Percentiles rank a stretch among this genome's conserved stretches.
These are phyloP conservation scores for Salvator merianae DNA, from an alignment of 2,113 vertebrate species.

Conservation along the genomic window DNA sequence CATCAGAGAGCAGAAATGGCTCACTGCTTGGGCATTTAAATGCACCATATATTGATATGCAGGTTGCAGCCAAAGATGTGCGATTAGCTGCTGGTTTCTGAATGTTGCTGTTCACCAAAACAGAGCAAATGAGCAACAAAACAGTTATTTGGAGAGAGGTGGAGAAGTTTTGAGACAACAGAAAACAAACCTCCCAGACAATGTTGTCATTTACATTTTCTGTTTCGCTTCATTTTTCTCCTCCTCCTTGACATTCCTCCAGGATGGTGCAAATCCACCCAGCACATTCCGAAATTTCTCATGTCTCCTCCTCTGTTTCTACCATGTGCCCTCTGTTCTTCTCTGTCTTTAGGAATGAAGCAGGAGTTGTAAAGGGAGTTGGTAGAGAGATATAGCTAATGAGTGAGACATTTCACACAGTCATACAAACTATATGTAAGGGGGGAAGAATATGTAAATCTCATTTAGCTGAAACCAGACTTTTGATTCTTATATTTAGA, in stretches of 20 bases:
- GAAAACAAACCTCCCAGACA: neutral
- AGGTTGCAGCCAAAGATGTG: neutral
- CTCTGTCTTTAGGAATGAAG: neutral
- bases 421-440: no score
- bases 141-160: neutral
- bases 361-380: neutral
- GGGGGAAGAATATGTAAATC: neutral
- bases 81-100: neutral
- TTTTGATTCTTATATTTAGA: neutral
- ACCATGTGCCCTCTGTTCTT: constrained; percentile 3
- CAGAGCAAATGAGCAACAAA: neutral
- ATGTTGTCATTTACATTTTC: neutral
- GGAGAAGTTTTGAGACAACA: no score
- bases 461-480: neutral
- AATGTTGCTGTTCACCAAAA: neutral
- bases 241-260: neutral
- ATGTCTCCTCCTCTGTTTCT: neutral
- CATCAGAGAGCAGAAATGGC: no score
- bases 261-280: neutral
- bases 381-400: neutral
- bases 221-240: neutral
- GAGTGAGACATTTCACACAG: neutral
- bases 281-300: neutral
- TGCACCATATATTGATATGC: no score
- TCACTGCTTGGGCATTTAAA: no score